Base-by-base conservation (phyloP, 1,140 invertebrate species). In the Pararge aegeria region DNA sequence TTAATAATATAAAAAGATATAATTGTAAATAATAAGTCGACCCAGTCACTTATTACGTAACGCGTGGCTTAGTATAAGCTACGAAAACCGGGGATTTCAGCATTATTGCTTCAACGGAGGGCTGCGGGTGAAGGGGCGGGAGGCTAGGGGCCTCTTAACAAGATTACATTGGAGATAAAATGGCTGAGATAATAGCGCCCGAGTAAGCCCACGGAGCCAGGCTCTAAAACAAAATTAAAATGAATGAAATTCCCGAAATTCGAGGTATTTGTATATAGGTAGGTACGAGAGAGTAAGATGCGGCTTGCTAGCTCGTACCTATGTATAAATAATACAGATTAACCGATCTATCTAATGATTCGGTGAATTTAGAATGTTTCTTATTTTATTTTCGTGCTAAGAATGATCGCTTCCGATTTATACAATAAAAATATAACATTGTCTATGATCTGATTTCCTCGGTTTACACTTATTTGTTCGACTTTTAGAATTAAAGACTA, bases 101-200 rank as follows among this genome's bases (percentile, higher is more conserved):
- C 73, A 64, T 85, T 87, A 87, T 87, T 87, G 74, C 84, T 70
- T 78, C 61, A 48, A 60, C 60, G 54, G 69, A 62, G 48, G 69
- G 65, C 52, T 40, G 58, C 61, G 55, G 59, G 61, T 42, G 54
- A 19, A 49, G 27, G 16, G 59, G 58, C 55, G 56, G 42, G 66
- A 70, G 62, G 61, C 44, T 51, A 34, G 64, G 70, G 63, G 75
- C 75, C 86, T 89, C 83, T 89, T 89, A 89, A 89, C 86, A 89
- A 89, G 86, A 89, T 89, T 89, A 89, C 86, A 85, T 84, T 78
- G 75, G 62, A 84, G 86, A 89, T 89, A 87, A 89, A 89, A 86
- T 72, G 77, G 78, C 65, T 68, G 59, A 81, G 80, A 86, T 89
- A 87, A 89, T 85, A 79, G 74, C 85, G 64, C 59, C 70, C 64